Conservation (phyloP, 2,797 vertebrate species). For the Aulostomus chinensis region DNA sequence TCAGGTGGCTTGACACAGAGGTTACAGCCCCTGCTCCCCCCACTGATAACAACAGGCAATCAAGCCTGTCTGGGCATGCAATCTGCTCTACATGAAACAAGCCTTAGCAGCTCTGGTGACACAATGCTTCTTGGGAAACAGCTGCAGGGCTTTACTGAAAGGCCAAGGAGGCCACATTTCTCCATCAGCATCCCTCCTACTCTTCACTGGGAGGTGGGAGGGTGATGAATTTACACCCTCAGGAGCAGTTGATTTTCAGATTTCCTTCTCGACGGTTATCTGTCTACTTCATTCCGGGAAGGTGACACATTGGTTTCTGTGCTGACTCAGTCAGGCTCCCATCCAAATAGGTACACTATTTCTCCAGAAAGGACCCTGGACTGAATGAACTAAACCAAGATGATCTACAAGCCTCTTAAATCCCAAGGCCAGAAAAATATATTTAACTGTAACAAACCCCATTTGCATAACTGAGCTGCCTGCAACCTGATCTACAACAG, state of each 20-base stretch:
- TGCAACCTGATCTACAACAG: constrained; percentile 62
- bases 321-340: constrained; percentile 14
- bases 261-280: constrained; percentile 20
- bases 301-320: constrained; percentile 21
- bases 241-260: constrained; percentile 16
- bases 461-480: constrained; percentile 26
- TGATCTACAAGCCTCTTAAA: constrained; percentile 12
- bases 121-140: constrained; percentile 50
- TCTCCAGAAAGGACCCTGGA: constrained; percentile 9
- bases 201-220: constrained; percentile 9
- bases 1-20: constrained; percentile 66
- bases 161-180: constrained; percentile 24
- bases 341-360: background rate
- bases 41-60: constrained; percentile 75
- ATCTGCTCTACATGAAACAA: constrained; percentile 57
- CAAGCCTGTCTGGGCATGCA: constrained; percentile 73
- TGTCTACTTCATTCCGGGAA: constrained; percentile 33
- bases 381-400: constrained; percentile 9
- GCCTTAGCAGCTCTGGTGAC: constrained; percentile 55
- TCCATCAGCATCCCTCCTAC: constrained; percentile 19
- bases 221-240: constrained; percentile 24
- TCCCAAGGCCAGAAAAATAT: constrained; percentile 14
- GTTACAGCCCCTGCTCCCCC: constrained; percentile 60
- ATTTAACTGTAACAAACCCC: constrained; percentile 13
- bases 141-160: constrained; percentile 46